These are phyloP conservation scores for Lichenostomus cassidix DNA, from an alignment of 2,113 vertebrate genomes.

Conservation along the genomic window DNA sequence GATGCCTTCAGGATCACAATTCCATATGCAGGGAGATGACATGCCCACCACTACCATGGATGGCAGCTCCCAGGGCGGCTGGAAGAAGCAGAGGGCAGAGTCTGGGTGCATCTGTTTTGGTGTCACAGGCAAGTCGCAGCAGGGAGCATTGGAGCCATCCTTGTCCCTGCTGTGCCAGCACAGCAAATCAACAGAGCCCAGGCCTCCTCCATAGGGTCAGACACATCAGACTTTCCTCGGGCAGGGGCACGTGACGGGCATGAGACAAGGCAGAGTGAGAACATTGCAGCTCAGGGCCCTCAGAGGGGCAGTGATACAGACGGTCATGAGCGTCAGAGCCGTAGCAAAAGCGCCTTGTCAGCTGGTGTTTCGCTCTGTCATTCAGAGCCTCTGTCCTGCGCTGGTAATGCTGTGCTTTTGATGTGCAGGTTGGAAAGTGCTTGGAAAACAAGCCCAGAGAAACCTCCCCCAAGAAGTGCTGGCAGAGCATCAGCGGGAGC, in stretches of 20 bases:
- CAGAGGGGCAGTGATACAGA: background rate
- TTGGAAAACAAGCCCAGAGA: background rate
- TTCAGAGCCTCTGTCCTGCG: background rate
- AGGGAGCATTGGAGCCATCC: background rate
- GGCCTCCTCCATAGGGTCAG: background rate
- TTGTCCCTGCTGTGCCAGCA: background rate
- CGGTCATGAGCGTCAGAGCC: accelerated
- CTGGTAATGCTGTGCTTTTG: background rate
- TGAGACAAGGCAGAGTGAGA: background rate
- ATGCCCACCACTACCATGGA: accelerated
- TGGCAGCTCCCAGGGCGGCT: background rate
- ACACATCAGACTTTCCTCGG: background rate
- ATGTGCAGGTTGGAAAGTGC: background rate
- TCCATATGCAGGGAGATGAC: background rate
- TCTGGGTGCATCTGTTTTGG: background rate
- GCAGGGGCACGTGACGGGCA: background rate
- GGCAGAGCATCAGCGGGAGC: background rate
- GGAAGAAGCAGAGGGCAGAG: background rate
- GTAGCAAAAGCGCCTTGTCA: background rate
- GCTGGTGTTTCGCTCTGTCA: background rate
- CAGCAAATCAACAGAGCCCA: background rate
- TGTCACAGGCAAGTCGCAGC: background rate
- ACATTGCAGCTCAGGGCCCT: background rate
- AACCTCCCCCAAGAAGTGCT: background rate
- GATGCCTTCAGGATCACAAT: background rate